Conservation (phyloP, 2,797 vertebrate genomes). For the Microhierax caerulescens region DNA sequence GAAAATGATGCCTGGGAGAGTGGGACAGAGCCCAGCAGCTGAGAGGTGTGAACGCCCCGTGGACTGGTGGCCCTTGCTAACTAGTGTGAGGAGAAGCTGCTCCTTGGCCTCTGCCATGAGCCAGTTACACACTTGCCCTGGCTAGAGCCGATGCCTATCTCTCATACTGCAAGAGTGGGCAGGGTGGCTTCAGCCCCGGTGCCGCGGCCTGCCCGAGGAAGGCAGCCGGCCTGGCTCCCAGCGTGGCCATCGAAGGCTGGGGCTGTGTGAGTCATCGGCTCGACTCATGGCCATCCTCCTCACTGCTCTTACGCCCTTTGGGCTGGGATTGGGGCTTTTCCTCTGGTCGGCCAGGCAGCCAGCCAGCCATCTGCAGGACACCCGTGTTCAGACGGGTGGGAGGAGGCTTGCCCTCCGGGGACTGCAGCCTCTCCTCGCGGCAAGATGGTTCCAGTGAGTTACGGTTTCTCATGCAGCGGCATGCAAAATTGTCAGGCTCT, state of each 20-base stretch:
- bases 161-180: neutral
- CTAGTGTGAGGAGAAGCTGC: neutral
- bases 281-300: fast-evolving
- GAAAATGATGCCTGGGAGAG: neutral
- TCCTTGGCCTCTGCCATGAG: neutral
- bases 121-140: neutral
- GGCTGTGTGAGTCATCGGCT: neutral
- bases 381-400: neutral
- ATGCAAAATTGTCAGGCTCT: neutral
- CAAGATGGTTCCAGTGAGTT: neutral
- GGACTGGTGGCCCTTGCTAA: neutral
- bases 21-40: neutral
- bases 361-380: neutral
- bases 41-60: neutral
- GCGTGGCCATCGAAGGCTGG: neutral
- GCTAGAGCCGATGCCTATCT: neutral
- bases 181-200: fast-evolving
- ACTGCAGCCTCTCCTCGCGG: neutral
- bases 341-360: neutral
- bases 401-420: neutral
- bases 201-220: neutral
- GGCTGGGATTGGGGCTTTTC: neutral
- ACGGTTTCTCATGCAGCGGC: neutral
- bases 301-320: neutral
- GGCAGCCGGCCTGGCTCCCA: neutral